These are phyloP conservation scores for Nesometra sesokonis DNA, from an alignment of 35 echinoderm and acorn worm species.

Conservation along the genomic window DNA sequence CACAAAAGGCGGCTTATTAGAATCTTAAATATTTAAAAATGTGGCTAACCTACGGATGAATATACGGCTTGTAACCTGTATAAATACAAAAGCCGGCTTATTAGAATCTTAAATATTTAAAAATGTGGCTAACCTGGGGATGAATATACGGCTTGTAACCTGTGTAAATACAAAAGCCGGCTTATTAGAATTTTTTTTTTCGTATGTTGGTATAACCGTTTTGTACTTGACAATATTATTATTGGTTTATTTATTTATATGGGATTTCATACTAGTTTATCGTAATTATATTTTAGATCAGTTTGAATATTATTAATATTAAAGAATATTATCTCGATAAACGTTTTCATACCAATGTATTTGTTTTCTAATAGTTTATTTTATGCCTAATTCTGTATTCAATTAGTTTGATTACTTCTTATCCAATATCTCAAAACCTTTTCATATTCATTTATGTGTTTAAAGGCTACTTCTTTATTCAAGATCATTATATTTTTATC, in stretches of 20 bases:
- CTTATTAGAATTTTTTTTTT: not conserved
- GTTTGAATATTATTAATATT: not conserved
- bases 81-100: not conserved
- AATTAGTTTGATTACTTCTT: too few relatives aligned
- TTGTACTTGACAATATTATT: too few relatives aligned
- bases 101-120: not conserved
- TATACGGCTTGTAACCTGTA: slow-evolving; percentile 77
- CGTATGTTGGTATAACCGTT: too few relatives aligned
- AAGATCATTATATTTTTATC: not conserved
- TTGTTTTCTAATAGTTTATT: too few relatives aligned
- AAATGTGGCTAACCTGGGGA: slow-evolving; percentile 59
- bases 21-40: not conserved
- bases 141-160: slow-evolving; percentile 90
- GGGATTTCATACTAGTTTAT: too few relatives aligned
- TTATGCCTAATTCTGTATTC: too few relatives aligned
- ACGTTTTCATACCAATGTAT: not conserved
- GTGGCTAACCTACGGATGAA: slow-evolving; percentile 79
- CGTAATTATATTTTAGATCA: not conserved
- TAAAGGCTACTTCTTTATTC: too few relatives aligned
- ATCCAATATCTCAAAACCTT: too few relatives aligned
- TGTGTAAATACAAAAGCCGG: not conserved
- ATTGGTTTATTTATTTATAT: too few relatives aligned
- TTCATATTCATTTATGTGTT: too few relatives aligned
- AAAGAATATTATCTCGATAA: not conserved
- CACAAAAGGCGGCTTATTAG: not conserved